Evolutionary conservation across 2,888 invertebrate species (phyloP), one percentile per base, ranked within the genome.

Genomic region (Trachelus tabidus): DNA sequence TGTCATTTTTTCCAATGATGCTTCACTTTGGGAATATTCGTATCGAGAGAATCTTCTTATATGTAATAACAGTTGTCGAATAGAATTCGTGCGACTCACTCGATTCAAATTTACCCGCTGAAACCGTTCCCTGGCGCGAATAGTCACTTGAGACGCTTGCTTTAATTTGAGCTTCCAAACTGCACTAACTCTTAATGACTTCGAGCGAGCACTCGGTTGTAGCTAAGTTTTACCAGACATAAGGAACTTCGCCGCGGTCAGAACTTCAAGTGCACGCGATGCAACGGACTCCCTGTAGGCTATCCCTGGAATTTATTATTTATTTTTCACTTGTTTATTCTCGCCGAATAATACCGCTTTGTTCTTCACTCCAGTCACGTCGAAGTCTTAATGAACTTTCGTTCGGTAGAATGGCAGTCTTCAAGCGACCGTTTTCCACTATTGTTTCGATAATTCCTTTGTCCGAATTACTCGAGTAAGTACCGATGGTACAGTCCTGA

Each of bases 141-240:
- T 85, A 81, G 82, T 83, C 83, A 80, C 84, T 81, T 78, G 80
- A 76, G 81, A 78, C 80, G 81, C 81, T 84, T 80, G 79, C 80
- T 81, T 84, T 84, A 83, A 85, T 85, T 86, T 83, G 83, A 85
- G 83, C 83, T 82, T 80, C 82, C 80, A 12, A 11, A 76, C 81
- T 81, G 81, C 76, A 83, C 80, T 79, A 81, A 84, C 85, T 83
- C 84, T 83, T 79, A 83, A 83, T 83, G 83, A 82, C 82, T 82
- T 76, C 78, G 79, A 83, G 79, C 79, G 79, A 78, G 23, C 9
- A 77, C 75, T 71, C 71, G 73, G 76, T 34, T n/a, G 82, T 75
- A 78, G 81, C 81, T 79, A 83, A 85, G 85, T 84, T 86, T 83
- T 81, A 80, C 79, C 81, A 80, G 77, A 79, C 69, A 74, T 77